A percentile compares a stretch with the other conserved stretches of the same genome.
phyloP scores from a whole-genome alignment of 2,113 vertebrate genomes.

The Rhegmatorhina hoffmannsi region DNA sequence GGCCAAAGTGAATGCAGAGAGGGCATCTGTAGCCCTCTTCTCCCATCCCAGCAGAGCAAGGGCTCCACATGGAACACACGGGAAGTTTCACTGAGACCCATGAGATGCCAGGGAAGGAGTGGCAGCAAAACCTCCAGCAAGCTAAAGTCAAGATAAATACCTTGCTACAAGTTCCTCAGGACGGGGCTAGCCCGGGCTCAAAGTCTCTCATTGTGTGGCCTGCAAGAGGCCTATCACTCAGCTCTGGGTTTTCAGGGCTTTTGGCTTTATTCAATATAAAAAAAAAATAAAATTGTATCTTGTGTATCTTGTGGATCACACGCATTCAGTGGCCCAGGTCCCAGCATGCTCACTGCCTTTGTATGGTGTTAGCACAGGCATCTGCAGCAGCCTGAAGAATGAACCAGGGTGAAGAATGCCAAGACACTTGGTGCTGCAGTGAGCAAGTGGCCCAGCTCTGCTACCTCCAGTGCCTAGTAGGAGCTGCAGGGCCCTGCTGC shows the following conservation, averaged over 20 bases:
- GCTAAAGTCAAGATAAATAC: neutral
- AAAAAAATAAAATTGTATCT: too few species aligned
- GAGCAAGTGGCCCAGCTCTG: neutral
- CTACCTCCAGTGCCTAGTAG: neutral
- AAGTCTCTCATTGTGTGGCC: fast-evolving
- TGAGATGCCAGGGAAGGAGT: neutral
- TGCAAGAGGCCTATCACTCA: neutral
- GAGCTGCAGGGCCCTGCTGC: neutral
- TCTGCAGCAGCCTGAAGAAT: neutral
- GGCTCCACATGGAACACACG: neutral
- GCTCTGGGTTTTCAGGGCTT: neutral
- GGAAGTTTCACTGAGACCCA: neutral
- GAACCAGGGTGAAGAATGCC: neutral
- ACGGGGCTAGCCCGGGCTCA: neutral
- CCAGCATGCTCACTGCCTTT: neutral
- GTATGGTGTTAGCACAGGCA: neutral
- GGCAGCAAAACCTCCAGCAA: neutral
- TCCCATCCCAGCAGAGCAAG: neutral
- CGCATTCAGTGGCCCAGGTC: neutral
- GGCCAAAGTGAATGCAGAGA: neutral
- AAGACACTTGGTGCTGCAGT: neutral
- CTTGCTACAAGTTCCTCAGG: neutral
- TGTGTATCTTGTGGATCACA: neutral
- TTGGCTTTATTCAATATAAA: neutral
- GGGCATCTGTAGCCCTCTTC: neutral